phyloP scores from a whole-genome alignment of 92 coral and sea anemone species.

The Umimayanthus chanpuru region DNA sequence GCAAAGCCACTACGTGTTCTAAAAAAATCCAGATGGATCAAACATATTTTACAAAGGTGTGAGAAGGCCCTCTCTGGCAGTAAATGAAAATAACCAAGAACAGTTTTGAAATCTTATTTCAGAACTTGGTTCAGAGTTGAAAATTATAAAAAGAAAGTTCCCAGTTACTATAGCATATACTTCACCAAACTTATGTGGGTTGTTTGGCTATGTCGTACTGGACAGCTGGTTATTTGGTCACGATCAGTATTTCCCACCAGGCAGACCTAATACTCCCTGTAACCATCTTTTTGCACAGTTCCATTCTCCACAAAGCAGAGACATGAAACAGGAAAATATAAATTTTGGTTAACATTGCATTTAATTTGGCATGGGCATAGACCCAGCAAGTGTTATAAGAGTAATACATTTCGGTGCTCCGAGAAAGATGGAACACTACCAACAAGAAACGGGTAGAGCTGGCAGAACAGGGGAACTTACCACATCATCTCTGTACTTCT shows the following conservation, averaged over 20 bases:
- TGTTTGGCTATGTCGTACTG: slow-evolving; percentile 22
- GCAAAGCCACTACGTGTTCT: slow-evolving; percentile 41
- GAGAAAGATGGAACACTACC: slow-evolving; percentile 33
- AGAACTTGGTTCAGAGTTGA: neutral
- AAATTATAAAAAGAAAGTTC: slow-evolving; percentile 29
- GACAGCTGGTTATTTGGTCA: slow-evolving; percentile 2
- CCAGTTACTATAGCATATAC: slow-evolving; percentile 12
- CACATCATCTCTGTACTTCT: slow-evolving; percentile 34
- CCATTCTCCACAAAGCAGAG: slow-evolving; percentile 4
- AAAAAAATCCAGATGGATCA: slow-evolving; percentile 32
- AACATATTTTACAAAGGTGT: slow-evolving; percentile 33
- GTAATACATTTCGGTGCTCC: slow-evolving; percentile 40
- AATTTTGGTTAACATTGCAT: too few relatives aligned
- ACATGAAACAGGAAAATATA: slow-evolving; percentile 38
- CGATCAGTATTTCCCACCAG: slow-evolving; percentile 37
- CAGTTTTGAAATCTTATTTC: slow-evolving; percentile 3
- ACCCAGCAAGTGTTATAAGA: slow-evolving; percentile 18
- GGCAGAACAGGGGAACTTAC: slow-evolving; percentile 39
- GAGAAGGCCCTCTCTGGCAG: slow-evolving; percentile 26
- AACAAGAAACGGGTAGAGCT: slow-evolving; percentile 45
- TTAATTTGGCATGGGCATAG: slow-evolving; percentile 45
- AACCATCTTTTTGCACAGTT: slow-evolving; percentile 39
- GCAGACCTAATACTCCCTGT: neutral
- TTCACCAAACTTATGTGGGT: slow-evolving; percentile 22
- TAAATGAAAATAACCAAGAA: slow-evolving; percentile 24